These are phyloP conservation scores for Pyrochroa serraticornis DNA, from an alignment of 2,888 invertebrate genomes.

Conservation along the genomic window DNA sequence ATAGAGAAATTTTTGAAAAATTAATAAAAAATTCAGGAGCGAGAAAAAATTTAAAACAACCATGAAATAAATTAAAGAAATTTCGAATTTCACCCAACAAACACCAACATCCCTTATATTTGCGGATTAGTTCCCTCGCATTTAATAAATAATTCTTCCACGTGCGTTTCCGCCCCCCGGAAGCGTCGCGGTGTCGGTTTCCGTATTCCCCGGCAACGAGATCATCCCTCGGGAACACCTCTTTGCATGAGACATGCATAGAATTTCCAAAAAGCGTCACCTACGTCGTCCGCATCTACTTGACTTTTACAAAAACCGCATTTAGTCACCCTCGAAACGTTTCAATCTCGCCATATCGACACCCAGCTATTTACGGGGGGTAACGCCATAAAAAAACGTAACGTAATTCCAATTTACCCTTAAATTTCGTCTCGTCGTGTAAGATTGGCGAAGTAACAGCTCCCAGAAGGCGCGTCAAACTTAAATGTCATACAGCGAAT, in stretches of 20 bases:
- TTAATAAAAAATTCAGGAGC: no score
- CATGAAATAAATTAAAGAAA: no score
- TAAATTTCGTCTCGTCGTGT: slow-evolving; percentile 50
- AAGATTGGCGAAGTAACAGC: slow-evolving; percentile 56
- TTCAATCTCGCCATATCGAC: slow-evolving; percentile 32
- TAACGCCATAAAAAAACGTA: slow-evolving; percentile 47
- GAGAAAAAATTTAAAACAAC: no score
- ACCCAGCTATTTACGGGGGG: slow-evolving; percentile 10
- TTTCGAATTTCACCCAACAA: background rate
- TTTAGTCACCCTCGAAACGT: background rate
- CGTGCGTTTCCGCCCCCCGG: slow-evolving; percentile 5
- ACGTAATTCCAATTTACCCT: slow-evolving; percentile 55
- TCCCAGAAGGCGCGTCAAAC: slow-evolving; percentile 55
- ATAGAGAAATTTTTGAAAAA: no score
- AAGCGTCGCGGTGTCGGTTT: slow-evolving; percentile 15
- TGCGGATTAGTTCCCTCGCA: slow-evolving; percentile 8
- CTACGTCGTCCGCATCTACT: background rate
- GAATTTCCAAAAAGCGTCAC: slow-evolving; percentile 15
- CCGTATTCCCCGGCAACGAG: slow-evolving; percentile 10
- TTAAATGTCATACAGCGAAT: slow-evolving; percentile 55
- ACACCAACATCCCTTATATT: background rate
- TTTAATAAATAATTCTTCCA: slow-evolving; percentile 20
- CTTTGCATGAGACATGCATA: slow-evolving; percentile 22
- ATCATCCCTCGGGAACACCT: slow-evolving; percentile 14
- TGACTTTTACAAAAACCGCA: background rate